Percentiles rank a stretch among this genome's conserved stretches.
Evolutionary conservation across 92 coral and sea anemone genomes (phyloP).

Genomic region (Pocillopora meandrina): DNA sequence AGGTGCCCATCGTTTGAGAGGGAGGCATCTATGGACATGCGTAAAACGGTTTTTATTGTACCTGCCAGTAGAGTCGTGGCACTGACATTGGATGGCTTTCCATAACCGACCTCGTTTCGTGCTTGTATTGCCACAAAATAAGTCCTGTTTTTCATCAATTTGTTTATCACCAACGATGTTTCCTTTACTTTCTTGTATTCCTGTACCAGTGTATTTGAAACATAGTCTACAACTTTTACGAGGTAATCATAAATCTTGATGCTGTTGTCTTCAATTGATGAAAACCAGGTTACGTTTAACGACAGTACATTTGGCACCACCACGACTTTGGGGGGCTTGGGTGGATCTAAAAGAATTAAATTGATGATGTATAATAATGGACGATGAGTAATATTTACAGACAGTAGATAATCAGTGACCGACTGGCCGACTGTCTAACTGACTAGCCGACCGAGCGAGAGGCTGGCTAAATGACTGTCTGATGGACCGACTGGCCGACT

Average conservation of each 20-base stretch:
- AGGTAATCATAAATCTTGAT: conserved; percentile 17
- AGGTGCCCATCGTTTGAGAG: too few species aligned
- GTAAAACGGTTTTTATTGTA: neutral
- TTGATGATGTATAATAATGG: neutral
- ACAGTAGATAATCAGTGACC: neutral
- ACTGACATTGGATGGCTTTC: conserved; percentile 4
- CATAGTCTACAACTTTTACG: conserved; percentile 8
- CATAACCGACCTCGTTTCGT: conserved; percentile 35
- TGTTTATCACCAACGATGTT: neutral
- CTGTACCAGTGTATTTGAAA: neutral
- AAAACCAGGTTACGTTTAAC: conserved; percentile 14
- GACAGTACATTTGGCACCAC: conserved; percentile 11
- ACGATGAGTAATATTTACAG: neutral
- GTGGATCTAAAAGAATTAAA: conserved; percentile 12
- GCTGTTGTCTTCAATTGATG: conserved; percentile 16
- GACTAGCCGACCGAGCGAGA: neutral
- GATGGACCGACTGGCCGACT: neutral
- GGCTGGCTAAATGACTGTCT: neutral
- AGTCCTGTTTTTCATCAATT: conserved; percentile 21
- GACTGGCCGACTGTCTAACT: neutral
- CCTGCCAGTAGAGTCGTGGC: conserved; percentile 24
- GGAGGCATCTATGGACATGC: too few species aligned
- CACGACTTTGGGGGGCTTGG: conserved; percentile 3
- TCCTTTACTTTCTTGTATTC: neutral
- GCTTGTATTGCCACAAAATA: conserved; percentile 28